Base-by-base conservation (phyloP, 2,888 invertebrate genomes). In the Acronicta psi region DNA sequence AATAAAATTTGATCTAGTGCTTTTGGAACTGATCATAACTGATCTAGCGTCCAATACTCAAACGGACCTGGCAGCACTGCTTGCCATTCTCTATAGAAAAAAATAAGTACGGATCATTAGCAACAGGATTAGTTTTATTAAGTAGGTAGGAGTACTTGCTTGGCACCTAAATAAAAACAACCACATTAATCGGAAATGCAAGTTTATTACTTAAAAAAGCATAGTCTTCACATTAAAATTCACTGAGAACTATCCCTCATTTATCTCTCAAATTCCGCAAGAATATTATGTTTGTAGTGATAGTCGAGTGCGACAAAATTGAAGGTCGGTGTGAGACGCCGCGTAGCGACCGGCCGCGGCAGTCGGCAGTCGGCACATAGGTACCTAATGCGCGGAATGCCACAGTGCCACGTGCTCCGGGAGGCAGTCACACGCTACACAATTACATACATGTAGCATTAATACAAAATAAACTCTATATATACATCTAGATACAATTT, bases 131-230 rank as follows among this genome's bases (percentile, higher is more conserved):
- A n/a, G n/a, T n/a, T n/a, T n/a, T n/a, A n/a, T n/a, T n/a, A n/a
- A n/a, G n/a, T n/a, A n/a, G n/a, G n/a, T n/a, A n/a, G n/a, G n/a
- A n/a, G n/a, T n/a, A n/a, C n/a, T n/a, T n/a, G n/a, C n/a, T n/a
- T n/a, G n/a, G n/a, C n/a, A 5, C 5, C 5, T 20, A 29, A 51
- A 20, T 16, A 20, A 63, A 73, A 74, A 58, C 55, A 78, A 75
- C 69, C 69, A 58, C 41, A 52, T 40, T 60, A 80, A 73, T 88
- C 79, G 76, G 87, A 91, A 91, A 91, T 91, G 91, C 91, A 88
- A 84, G 85, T 88, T 89, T 90, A 91, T 91, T 91, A 89, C 86
- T 88, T 89, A 79, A 84, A 85, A 91, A 91, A 91, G 87, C 86
- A 86, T 86, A 86, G 86, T 90, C 84, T 88, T 85, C 84, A 83